Evolutionary conservation across 2,888 invertebrate species (phyloP).

Genomic region (Erynnis tages): DNA sequence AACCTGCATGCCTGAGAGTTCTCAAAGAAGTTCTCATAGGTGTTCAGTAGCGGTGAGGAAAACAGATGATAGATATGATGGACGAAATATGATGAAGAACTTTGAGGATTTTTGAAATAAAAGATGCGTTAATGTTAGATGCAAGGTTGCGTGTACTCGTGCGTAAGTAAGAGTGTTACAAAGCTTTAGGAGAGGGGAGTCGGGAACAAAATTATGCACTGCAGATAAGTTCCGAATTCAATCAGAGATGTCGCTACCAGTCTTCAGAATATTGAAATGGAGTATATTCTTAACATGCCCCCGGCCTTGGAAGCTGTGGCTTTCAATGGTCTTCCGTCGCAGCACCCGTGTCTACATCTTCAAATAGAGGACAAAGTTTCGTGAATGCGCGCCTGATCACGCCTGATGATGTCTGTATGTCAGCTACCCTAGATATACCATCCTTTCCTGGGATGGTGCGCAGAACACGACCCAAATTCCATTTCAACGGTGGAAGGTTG

Average conservation of each 20-base stretch:
- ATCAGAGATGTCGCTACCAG: neutral
- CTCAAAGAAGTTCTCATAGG: too few relatives aligned
- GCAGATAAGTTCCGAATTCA: neutral
- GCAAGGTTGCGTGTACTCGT: too few relatives aligned
- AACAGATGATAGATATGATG: too few relatives aligned
- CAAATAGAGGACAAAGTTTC: neutral
- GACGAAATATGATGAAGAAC: too few relatives aligned
- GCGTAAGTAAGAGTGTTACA: too few relatives aligned
- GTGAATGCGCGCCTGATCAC: neutral
- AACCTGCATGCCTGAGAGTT: too few relatives aligned
- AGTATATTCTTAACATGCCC: slow-evolving; percentile 8
- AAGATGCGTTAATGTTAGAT: too few relatives aligned
- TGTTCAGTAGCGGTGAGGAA: too few relatives aligned
- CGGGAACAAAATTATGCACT: neutral
- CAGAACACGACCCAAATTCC: neutral
- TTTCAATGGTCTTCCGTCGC: slow-evolving; percentile 5
- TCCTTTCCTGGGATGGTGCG: neutral
- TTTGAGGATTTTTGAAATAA: too few relatives aligned
- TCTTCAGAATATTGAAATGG: neutral
- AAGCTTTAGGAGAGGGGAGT: neutral
- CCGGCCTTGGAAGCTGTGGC: slow-evolving; percentile 19
- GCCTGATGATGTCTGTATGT: slow-evolving; percentile 8
- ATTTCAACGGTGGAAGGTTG: neutral
- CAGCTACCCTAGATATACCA: neutral
- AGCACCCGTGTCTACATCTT: neutral